These are phyloP conservation scores for Amblyopsis rosae DNA, from an alignment of 2,113 vertebrate genomes.

Conservation along the genomic window DNA sequence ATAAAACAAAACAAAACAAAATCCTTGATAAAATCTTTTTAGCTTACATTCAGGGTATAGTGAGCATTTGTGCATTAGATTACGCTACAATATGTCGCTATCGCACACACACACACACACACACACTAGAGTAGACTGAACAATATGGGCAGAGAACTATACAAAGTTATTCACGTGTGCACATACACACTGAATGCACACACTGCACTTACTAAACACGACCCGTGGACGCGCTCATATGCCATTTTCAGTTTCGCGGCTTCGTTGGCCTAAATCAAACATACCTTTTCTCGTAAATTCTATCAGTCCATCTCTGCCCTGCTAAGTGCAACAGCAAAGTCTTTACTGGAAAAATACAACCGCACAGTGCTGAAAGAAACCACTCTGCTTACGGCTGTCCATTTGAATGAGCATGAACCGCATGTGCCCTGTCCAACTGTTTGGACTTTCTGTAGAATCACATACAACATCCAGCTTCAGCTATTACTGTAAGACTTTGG, in stretches of 20 bases:
- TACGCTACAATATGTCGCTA: background rate
- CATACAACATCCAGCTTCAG: constrained; percentile 4
- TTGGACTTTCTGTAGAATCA: constrained; percentile 16
- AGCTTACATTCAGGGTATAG: background rate
- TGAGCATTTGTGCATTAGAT: constrained; percentile 1
- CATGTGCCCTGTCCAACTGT: constrained; percentile 7
- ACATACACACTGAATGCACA: background rate
- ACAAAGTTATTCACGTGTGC: background rate
- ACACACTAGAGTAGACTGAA: background rate
- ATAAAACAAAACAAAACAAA: no score
- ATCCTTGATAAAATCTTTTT: no score
- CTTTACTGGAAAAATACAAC: constrained; percentile 24
- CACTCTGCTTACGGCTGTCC: constrained; percentile 20
- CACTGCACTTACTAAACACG: background rate
- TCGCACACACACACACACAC: background rate
- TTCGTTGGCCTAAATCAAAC: constrained; percentile 1
- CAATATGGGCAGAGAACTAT: background rate
- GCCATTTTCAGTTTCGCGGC: background rate
- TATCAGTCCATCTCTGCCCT: constrained; percentile 28
- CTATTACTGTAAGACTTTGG: constrained; percentile 18
- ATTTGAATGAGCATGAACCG: constrained; percentile 27
- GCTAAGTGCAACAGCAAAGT: constrained; percentile 5
- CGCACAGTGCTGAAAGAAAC: constrained; percentile 31
- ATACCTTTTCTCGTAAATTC: constrained; percentile 25
- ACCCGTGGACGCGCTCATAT: background rate